Evolutionary conservation across 2,797 vertebrate species (phyloP), one percentile per base, ranked within the genome.

Genomic region (Malacoraja senta): DNA sequence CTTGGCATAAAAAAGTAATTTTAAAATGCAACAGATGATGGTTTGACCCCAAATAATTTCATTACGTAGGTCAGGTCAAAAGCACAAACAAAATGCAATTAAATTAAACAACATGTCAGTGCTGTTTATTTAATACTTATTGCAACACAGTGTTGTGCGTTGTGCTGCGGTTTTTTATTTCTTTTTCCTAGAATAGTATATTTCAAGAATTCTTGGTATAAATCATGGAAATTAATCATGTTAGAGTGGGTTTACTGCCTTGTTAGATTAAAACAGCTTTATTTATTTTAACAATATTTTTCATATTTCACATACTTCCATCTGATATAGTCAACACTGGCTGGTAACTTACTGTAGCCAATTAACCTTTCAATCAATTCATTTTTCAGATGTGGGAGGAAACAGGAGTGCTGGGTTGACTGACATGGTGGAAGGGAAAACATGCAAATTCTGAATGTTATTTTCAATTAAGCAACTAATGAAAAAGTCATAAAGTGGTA

Each of bases 1-100:
- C 15, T 91, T 74, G 35, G 24, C 10, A 53, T 74, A 8, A 29
- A 72, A 35, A 44, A 24, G 35, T 0, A 91, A 0, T 72, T 88
- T n/a, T 88, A n/a, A 68, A 88, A 26, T 38, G 35, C 63, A 44
- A 0, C 88, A 26, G 35, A 91, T 12, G 68, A 91, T 72, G 44
- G 15, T 44, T 44, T 91, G 90, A 91, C 90, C 35, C 13, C 24
- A 74, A 91, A 91, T 91, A 74, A 91, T 91, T 74, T 74, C 35
- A 74, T 68, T 7, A 65, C 19, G 74, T 44, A 53, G 90, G 35
- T 91, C 90, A 91, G 90, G 90, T 91, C 71, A 74, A 71, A 53
- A 72, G 68, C 29, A 21, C 35, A 91, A 91, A 72, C 68, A 91
- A 65, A 74, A 91, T 44, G 68, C 90, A 44, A 44, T 74, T 74